Evolutionary conservation across 2,888 invertebrate genomes (phyloP).

Genomic region (Drosophila pseudotakahashii): DNA sequence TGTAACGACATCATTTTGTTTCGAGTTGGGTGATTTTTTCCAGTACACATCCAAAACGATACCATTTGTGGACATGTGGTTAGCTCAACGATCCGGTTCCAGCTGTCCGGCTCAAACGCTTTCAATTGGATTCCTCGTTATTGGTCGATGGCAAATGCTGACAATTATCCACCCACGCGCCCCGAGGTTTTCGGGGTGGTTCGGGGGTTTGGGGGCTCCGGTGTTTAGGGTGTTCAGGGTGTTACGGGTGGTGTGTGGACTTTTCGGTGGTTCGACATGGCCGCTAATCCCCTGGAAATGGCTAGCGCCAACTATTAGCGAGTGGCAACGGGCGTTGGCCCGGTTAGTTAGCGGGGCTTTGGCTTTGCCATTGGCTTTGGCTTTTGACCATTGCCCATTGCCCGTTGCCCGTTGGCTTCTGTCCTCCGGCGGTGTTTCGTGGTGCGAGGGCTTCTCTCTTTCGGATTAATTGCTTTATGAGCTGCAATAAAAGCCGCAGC

Average conservation of each 20-base stretch:
- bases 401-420: constrained; percentile 2
- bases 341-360: constrained; percentile 58
- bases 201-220: too few species aligned
- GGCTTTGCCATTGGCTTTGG: constrained; percentile 18
- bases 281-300: constrained; percentile 68
- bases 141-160: constrained; percentile 57
- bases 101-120: constrained; percentile 39
- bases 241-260: constrained; percentile 14
- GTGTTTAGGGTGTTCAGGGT: not conserved
- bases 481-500: constrained; percentile 72
- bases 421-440: not conserved
- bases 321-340: constrained; percentile 39
- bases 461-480: constrained; percentile 78
- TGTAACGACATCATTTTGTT: too few species aligned
- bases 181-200: not conserved
- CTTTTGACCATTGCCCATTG: constrained; percentile 17
- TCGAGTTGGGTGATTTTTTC: not conserved
- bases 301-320: constrained; percentile 66
- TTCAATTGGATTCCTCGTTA: constrained; percentile 55
- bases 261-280: constrained; percentile 25
- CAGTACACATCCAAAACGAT: constrained; percentile 6
- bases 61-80: constrained; percentile 39
- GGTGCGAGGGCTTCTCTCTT: not conserved
- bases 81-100: constrained; percentile 13
- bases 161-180: constrained; percentile 43